Conservation (phyloP, 2,113 vertebrate species). For the Dromas ardeola region DNA sequence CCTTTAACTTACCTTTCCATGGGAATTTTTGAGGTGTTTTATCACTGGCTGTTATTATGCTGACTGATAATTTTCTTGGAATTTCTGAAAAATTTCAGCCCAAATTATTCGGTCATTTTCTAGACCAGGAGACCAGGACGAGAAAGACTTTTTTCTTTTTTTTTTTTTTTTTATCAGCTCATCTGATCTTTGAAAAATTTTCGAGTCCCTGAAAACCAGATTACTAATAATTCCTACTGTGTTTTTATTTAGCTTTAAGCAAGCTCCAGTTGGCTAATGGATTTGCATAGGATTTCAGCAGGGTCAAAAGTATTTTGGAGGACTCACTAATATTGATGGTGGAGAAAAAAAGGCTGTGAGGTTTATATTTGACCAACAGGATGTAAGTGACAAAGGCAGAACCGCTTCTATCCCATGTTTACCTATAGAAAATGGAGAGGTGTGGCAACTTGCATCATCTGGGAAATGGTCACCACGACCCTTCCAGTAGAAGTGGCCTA, state of each 20-base stretch:
- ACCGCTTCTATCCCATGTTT: not conserved
- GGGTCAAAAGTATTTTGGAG: not conserved
- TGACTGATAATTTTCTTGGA: not conserved
- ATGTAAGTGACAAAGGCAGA: not conserved
- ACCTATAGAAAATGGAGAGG: not conserved
- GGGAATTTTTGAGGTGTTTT: not conserved
- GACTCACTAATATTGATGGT: not conserved
- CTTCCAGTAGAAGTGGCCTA: not conserved
- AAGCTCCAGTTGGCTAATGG: not conserved
- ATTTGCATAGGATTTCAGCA: not conserved
- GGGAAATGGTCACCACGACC: not conserved
- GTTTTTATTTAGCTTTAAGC: not conserved
- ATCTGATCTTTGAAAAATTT: not conserved
- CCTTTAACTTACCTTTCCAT: not conserved
- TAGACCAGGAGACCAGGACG: not conserved
- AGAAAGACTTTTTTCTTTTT: no score
- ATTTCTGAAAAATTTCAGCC: not conserved
- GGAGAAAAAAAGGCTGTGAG: not conserved
- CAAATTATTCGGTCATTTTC: not conserved
- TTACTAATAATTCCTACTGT: not conserved
- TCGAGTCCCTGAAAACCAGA: not conserved
- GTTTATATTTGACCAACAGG: not conserved
- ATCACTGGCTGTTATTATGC: not conserved
- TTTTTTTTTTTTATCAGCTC: not conserved
- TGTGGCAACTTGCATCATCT: not conserved